Conservation (phyloP, 2,888 invertebrate genomes). For the Oligia latruncula region DNA sequence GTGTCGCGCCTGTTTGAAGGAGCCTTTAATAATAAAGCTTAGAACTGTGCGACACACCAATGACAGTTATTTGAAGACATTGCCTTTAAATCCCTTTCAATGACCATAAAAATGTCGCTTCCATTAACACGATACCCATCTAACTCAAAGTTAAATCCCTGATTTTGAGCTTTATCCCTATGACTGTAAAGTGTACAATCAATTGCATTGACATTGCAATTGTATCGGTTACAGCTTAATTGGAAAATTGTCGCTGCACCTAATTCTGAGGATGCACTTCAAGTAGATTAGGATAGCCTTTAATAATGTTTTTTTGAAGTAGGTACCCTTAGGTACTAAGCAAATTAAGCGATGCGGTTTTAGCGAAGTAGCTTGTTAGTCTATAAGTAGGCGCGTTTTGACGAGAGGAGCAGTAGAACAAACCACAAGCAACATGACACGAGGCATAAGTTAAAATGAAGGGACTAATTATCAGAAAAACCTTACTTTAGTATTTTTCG, state of each 20-base stretch:
- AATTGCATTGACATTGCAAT: constrained; percentile 8
- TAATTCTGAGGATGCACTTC: constrained; percentile 56
- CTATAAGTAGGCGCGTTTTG: neutral
- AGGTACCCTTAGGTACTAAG: neutral
- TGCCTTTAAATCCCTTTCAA: constrained; percentile 20
- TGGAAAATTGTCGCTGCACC: constrained; percentile 71
- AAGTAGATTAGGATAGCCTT: constrained; percentile 50
- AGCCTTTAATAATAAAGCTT: neutral
- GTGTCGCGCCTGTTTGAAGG: too few relatives aligned
- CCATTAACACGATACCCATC: constrained; percentile 37
- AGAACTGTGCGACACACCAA: constrained; percentile 10
- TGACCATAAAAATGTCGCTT: constrained; percentile 35
- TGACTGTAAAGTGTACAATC: constrained; percentile 15
- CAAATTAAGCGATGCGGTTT: constrained; percentile 11
- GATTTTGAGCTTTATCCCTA: constrained; percentile 41
- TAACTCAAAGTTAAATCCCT: neutral
- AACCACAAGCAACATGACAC: neutral
- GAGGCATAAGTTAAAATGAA: too few relatives aligned
- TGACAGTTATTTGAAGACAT: constrained; percentile 32
- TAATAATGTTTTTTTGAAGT: constrained; percentile 23
- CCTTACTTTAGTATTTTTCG: too few relatives aligned
- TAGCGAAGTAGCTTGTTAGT: too few relatives aligned
- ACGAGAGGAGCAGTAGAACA: neutral
- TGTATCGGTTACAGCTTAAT: constrained; percentile 69
- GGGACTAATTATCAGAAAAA: too few relatives aligned